Conservation (phyloP, 2,888 invertebrate genomes). For the Acleris holmiana region DNA sequence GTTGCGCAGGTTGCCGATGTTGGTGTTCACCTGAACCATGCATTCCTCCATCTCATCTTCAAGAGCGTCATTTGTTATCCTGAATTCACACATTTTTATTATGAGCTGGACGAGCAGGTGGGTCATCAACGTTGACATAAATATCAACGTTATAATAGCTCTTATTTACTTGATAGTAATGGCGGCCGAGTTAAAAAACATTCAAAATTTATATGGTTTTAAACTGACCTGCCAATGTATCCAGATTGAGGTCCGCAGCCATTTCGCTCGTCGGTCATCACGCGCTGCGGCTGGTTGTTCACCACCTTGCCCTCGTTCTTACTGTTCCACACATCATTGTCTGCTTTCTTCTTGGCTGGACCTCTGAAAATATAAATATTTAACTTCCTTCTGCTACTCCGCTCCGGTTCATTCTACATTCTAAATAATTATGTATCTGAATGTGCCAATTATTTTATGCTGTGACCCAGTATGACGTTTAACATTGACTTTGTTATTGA, state of each 20-base stretch:
- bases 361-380: slow-evolving; percentile 22
- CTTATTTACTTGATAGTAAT: too few species aligned
- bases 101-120: too few species aligned
- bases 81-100: slow-evolving; percentile 50
- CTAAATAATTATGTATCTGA: too few species aligned
- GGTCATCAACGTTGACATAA: too few species aligned
- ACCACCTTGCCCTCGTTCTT: slow-evolving; percentile 99
- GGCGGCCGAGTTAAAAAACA: too few species aligned
- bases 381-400: slow-evolving; percentile 42
- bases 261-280: slow-evolving; percentile 95
- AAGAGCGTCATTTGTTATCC: slow-evolving; percentile 98
- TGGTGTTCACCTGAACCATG: slow-evolving; percentile 97
- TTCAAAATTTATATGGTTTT: too few species aligned
- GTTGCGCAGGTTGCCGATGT: slow-evolving; percentile 99
- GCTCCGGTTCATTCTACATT: too few species aligned
- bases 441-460: too few species aligned
- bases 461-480: too few species aligned
- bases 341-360: slow-evolving; percentile 86
- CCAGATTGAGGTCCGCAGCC: slow-evolving; percentile 96
- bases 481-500: too few species aligned
- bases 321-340: slow-evolving; percentile 99
- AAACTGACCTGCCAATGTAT: slow-evolving; percentile 92
- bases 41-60: slow-evolving; percentile 99
- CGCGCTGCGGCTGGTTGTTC: slow-evolving; percentile 96
- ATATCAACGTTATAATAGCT: too few species aligned